Evolutionary conservation across 2,113 vertebrate species (phyloP), one percentile per base, ranked within the genome.

Genomic region (Megaceryle torquata): DNA sequence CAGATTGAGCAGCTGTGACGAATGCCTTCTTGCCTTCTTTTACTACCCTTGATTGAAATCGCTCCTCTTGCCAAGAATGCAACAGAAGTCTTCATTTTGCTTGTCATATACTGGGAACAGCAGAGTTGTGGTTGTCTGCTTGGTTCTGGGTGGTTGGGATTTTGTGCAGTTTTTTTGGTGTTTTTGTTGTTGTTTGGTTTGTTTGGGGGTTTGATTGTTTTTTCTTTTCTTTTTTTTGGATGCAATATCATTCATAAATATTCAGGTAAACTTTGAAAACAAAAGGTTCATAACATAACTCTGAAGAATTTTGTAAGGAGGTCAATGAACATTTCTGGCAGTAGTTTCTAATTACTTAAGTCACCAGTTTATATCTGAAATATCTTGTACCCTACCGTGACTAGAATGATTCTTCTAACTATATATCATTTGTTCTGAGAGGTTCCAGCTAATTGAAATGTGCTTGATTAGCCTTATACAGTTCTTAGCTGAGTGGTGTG

Each of bases 11-110:
- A 82, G 80, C 53, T 5, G 8, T 93, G 86, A 97, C 96, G 35
- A 97, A 95, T 85, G 74, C 61, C 95, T 97, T 95, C 86, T 51
- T 85, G 74, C 59, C 95, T 97, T 95, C 86, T 51, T 94, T 92
- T 96, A 86, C 79, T 94, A 50, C 75, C 63, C 95, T 86, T 93
- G 86, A 95, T 54, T 67, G 96, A 78, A 96, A 91, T 92, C 81
- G 94, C 79, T 89, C 65, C 51, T 88, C 78, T 95, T 89, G 81
- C 67, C 79, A 91, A 50, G 80, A 84, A 94, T 31, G 39, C 41
- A 86, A 46, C 12, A 83, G 35, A 89, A 94, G 46, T 28, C 56
- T 68, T 91, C 25, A 51, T 69, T 95, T 96, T 84, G 35, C 44
- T 81, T 88, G 53, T 48, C 72, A 88, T 53, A 46, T 9, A 80